Conservation (phyloP, 2,113 vertebrate species). For the Ibidorhyncha struthersii region DNA sequence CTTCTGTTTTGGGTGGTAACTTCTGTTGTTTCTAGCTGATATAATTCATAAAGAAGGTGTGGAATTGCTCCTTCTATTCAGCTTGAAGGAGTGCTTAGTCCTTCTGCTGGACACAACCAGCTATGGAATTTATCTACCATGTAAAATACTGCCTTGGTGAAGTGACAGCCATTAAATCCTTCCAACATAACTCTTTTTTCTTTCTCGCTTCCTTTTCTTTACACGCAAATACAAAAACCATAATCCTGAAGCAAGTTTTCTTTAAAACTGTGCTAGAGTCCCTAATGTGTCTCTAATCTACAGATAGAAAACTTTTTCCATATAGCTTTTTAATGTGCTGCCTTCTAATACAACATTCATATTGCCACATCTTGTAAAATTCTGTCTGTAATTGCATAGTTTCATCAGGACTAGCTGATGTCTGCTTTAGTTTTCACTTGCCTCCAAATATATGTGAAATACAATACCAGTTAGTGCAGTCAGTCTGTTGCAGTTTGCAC, state of each 20-base stretch:
- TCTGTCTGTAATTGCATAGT: not conserved
- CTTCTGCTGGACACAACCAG: not conserved
- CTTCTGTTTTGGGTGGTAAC: not conserved
- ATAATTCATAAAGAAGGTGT: not conserved
- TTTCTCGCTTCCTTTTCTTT: not conserved
- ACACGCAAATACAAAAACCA: not conserved
- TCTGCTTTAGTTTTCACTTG: not conserved
- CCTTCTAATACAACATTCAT: not conserved
- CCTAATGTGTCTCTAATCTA: not conserved
- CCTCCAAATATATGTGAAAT: rapidly evolving
- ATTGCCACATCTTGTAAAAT: not conserved
- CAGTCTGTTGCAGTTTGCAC: not conserved
- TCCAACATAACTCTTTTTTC: not conserved
- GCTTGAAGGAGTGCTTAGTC: not conserved
- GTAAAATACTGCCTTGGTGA: not conserved
- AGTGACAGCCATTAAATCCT: not conserved
- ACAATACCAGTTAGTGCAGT: not conserved
- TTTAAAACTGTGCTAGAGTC: not conserved
- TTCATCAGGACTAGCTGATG: not conserved
- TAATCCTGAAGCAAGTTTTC: not conserved
- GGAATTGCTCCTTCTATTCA: not conserved
- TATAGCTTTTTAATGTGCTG: rapidly evolving
- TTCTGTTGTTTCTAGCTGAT: not conserved
- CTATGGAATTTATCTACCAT: not conserved
- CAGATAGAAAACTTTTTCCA: not conserved